phyloP scores from a whole-genome alignment of 2,888 invertebrate species.

The Rhingia campestris region DNA sequence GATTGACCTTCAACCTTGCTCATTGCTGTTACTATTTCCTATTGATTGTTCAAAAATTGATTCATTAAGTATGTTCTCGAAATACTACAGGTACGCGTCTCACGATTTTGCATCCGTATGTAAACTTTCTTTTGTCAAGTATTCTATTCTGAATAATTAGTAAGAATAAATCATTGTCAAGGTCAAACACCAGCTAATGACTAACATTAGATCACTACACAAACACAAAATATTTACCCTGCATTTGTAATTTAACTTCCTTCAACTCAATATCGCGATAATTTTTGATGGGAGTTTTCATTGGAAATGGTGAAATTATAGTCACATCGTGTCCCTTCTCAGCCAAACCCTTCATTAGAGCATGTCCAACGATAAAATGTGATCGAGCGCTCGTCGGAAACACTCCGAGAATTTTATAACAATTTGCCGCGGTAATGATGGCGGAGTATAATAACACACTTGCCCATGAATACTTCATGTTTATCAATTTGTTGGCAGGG shows the following conservation, averaged over 20 bases:
- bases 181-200: not conserved
- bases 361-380: conserved; percentile 78
- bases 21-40: too few relatives aligned
- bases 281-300: conserved; percentile 46
- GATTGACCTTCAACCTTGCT: too few relatives aligned
- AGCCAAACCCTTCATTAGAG: conserved; percentile 74
- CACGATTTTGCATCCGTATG: too few relatives aligned
- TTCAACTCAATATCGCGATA: conserved; percentile 30
- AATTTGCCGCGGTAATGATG: conserved; percentile 1
- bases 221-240: conserved; percentile 33
- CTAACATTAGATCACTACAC: not conserved
- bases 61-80: too few relatives aligned
- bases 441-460: conserved; percentile 10
- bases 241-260: not conserved
- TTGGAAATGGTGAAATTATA: conserved; percentile 50
- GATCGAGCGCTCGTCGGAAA: conserved; percentile 43
- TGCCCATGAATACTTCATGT: not conserved
- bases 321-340: conserved; percentile 64
- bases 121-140: too few relatives aligned
- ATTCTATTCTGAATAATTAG: not conserved
- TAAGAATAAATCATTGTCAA: not conserved
- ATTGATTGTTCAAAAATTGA: too few relatives aligned
- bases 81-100: too few relatives aligned
- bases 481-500: conserved; percentile 14
- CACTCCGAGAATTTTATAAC: conserved; percentile 55